Conservation (phyloP, 2,797 vertebrate genomes). For the Holocentrus rufus region DNA sequence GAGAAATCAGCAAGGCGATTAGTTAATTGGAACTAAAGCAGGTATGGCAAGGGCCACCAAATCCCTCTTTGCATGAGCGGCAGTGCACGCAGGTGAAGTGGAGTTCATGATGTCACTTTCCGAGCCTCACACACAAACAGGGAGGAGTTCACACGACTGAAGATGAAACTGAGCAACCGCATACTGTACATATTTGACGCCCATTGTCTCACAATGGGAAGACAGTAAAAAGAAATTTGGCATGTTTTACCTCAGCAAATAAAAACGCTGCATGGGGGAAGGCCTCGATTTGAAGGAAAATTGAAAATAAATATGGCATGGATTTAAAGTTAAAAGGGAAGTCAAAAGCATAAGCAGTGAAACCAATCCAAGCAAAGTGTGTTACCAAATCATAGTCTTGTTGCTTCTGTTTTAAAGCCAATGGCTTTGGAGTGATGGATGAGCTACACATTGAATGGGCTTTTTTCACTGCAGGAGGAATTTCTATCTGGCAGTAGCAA, state of each 20-base stretch:
- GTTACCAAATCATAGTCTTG: conserved; percentile 76
- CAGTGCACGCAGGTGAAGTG: conserved; percentile 65
- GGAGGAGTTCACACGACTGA: conserved; percentile 50
- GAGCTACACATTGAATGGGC: conserved; percentile 70
- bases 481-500: conserved; percentile 78
- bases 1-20: conserved; percentile 58
- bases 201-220: conserved; percentile 19
- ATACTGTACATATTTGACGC: conserved; percentile 38
- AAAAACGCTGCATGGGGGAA: conserved; percentile 41
- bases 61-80: conserved; percentile 55
- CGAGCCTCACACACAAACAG: conserved; percentile 35
- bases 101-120: conserved; percentile 73
- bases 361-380: conserved; percentile 71
- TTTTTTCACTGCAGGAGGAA: conserved; percentile 75
- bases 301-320: conserved; percentile 2
- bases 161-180: conserved; percentile 11
- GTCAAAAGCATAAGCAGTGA: conserved; percentile 55
- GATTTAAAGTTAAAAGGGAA: conserved; percentile 59
- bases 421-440: conserved; percentile 81
- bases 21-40: conserved; percentile 77
- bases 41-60: conserved; percentile 38
- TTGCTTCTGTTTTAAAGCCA: conserved; percentile 77
- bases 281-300: conserved; percentile 44
- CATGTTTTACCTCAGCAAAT: conserved; percentile 34
- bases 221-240: conserved; percentile 6